These are phyloP conservation scores for Drosophila formosana DNA, from an alignment of 2,888 invertebrate species.

Conservation along the genomic window DNA sequence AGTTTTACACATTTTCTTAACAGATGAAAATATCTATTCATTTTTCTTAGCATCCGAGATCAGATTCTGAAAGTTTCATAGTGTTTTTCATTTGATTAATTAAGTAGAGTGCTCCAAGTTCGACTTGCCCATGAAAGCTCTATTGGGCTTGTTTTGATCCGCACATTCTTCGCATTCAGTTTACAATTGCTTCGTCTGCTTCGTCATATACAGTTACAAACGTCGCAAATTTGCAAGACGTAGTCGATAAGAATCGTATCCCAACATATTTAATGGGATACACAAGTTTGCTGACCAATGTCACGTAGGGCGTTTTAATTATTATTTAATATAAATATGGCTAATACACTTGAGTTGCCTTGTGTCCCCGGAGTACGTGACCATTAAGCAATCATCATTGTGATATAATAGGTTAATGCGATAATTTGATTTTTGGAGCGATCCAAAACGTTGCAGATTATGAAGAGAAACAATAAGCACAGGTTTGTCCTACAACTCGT, in stretches of 20 bases:
- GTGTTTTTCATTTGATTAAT: neutral
- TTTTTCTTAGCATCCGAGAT: neutral
- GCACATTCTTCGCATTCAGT: constrained; percentile 11
- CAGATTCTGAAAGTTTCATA: neutral
- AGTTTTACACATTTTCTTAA: neutral
- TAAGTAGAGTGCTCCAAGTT: neutral
- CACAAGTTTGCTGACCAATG: neutral
- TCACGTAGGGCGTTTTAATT: constrained; percentile 34
- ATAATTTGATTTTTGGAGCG: constrained; percentile 21
- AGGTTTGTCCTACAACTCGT: constrained; percentile 15
- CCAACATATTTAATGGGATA: neutral
- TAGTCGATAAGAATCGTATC: constrained; percentile 2
- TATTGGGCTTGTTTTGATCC: constrained; percentile 6
- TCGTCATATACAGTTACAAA: constrained; percentile 5
- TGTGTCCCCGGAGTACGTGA: constrained; percentile 50
- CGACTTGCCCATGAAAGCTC: neutral
- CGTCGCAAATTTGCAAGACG: neutral
- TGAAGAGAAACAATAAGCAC: neutral
- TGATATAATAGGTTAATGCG: constrained; percentile 36
- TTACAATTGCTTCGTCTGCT: constrained; percentile 1
- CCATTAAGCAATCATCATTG: constrained; percentile 23
- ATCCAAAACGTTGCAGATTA: constrained; percentile 7
- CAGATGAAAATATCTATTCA: neutral
- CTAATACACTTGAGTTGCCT: constrained; percentile 21
- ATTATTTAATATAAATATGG: constrained; percentile 7